Percentiles rank a stretch among this genome's conserved stretches.
These are phyloP conservation scores for Poeciliopsis retropinna DNA, from an alignment of 2,113 vertebrate species.

Conservation along the genomic window DNA sequence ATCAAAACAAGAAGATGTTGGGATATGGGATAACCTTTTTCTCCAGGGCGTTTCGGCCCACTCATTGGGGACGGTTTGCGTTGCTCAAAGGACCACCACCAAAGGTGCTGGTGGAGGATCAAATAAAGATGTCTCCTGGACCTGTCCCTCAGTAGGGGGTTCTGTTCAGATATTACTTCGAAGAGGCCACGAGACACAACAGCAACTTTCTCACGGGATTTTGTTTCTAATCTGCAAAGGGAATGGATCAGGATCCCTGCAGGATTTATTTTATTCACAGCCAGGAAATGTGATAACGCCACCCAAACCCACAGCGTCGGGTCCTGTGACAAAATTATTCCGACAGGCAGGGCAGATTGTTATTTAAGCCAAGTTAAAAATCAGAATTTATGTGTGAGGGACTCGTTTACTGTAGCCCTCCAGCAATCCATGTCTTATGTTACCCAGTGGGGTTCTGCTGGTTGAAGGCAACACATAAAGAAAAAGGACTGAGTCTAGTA, in stretches of 20 bases:
- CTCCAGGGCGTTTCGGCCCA: neutral
- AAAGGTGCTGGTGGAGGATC: slow-evolving; percentile 1
- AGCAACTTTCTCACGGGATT: slow-evolving; percentile 29
- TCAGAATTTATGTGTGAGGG: slow-evolving; percentile 35
- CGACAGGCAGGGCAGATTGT: slow-evolving; percentile 11
- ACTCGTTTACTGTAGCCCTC: slow-evolving; percentile 19
- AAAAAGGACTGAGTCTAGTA: slow-evolving; percentile 35
- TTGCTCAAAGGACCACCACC: slow-evolving; percentile 1
- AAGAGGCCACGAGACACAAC: slow-evolving; percentile 14
- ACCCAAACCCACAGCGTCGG: neutral
- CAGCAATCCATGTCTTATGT: slow-evolving; percentile 11
- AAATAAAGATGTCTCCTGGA: neutral
- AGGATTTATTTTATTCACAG: slow-evolving; percentile 30
- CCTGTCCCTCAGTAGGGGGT: neutral
- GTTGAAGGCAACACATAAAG: slow-evolving; percentile 52
- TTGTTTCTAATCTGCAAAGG: slow-evolving; percentile 18
- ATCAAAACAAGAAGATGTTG: slow-evolving; percentile 13
- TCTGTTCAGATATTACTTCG: neutral
- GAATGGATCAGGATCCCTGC: slow-evolving; percentile 24
- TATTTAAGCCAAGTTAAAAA: slow-evolving; percentile 31
- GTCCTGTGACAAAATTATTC: neutral
- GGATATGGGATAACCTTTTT: slow-evolving; percentile 4
- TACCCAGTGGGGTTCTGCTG: slow-evolving; percentile 24
- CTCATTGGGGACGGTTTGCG: neutral
- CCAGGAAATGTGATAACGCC: slow-evolving; percentile 9